Evolutionary conservation across 2,888 invertebrate genomes (phyloP).

Genomic region (Ernsta delagoae): DNA sequence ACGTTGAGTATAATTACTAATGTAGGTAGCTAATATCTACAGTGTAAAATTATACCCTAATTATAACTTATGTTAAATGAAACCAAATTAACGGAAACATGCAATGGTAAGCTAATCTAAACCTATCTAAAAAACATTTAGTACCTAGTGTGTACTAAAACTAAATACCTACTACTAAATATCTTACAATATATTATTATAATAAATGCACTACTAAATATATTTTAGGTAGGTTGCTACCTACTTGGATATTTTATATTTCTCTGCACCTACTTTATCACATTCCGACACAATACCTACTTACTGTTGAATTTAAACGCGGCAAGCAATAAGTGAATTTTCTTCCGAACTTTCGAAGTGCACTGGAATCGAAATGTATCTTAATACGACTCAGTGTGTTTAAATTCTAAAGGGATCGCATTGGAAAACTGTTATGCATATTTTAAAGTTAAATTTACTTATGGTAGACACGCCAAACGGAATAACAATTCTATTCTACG

Average conservation of each 20-base stretch:
- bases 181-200: no score
- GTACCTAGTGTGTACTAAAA: no score
- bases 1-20: no score
- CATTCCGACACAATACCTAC: not conserved
- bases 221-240: not conserved
- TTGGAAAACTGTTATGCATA: conserved; percentile 85
- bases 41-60: no score
- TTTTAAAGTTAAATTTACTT: conserved; percentile 84
- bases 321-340: conserved; percentile 42
- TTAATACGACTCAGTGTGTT: conserved; percentile 81
- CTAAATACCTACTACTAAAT: no score
- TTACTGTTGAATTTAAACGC: conserved; percentile 43
- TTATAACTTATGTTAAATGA: no score
- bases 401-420: conserved; percentile 81
- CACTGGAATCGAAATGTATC: conserved; percentile 81
- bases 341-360: conserved; percentile 52
- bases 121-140: no score
- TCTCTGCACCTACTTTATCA: not conserved
- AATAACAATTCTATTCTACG: conserved; percentile 50
- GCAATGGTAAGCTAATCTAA: no score
- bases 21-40: no score
- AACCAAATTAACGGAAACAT: no score
- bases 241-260: not conserved
- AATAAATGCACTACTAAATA: no score
- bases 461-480: conserved; percentile 59